phyloP scores from a whole-genome alignment of 2,797 vertebrate species.

The Moxostoma hubbsi region DNA sequence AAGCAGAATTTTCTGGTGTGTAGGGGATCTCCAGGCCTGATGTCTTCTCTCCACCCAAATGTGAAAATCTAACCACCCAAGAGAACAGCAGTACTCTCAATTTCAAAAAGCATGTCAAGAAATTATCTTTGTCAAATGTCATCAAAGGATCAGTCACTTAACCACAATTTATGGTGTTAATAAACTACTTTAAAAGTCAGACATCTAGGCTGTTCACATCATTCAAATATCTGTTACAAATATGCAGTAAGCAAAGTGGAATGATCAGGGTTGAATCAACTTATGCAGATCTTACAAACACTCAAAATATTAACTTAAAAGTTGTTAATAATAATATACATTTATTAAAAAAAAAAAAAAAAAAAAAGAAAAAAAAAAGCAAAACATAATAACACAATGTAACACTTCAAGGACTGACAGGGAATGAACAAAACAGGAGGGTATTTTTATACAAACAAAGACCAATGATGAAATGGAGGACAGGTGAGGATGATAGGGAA shows the following conservation, averaged over 20 bases:
- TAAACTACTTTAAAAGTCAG: neutral
- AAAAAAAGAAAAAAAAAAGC: too few relatives aligned
- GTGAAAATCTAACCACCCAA: slow-evolving; percentile 81
- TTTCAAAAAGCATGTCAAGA: neutral
- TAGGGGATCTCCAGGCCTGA: slow-evolving; percentile 86
- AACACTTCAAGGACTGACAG: too few relatives aligned
- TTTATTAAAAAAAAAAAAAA: too few relatives aligned
- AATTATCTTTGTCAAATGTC: neutral
- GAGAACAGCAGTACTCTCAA: neutral
- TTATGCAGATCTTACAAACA: too few relatives aligned
- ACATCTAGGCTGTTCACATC: neutral
- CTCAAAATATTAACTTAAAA: too few relatives aligned
- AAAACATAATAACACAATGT: too few relatives aligned
- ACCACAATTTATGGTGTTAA: neutral
- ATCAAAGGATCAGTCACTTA: neutral
- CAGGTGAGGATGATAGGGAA: too few relatives aligned
- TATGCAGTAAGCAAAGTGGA: neutral
- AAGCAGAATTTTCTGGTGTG: slow-evolving; percentile 90
- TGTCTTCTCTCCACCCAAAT: slow-evolving; percentile 91
- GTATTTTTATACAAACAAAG: too few relatives aligned
- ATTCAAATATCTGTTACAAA: neutral
- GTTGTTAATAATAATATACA: too few relatives aligned
- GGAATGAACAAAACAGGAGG: too few relatives aligned
- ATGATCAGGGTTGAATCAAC: too few relatives aligned
- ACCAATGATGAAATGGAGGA: too few relatives aligned